Base-by-base conservation (phyloP, 2,888 invertebrate species). In the Clunio marinus region DNA sequence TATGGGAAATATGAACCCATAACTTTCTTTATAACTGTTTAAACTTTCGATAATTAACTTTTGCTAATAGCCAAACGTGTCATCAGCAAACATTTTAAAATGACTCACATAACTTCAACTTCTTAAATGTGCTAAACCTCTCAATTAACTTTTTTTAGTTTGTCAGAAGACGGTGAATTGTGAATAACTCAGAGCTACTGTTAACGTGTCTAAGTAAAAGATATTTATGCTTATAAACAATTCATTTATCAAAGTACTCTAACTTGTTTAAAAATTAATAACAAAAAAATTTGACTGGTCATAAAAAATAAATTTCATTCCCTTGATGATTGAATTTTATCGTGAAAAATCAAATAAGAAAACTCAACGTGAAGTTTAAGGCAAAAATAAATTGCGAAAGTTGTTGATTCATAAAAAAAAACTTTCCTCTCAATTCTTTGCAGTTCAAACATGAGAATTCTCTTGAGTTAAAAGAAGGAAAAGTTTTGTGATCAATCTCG, bases 201-300 rank as follows among this genome's bases (percentile, higher is more conserved):
- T n/a, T n/a, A n/a, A n/a, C n/a, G n/a, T n/a, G n/a, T n/a, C n/a
- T n/a, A n/a, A n/a, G n/a, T n/a, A n/a, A n/a, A n/a, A 41, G 2
- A 41, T 15, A 41, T 15, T 41, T 41, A 41, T 10, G 15, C 41
- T 41, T 41, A 62, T 62, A 62, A 62, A 62, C 62, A 62, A 41
- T 41, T 32, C 28, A 41, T 62, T 41, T 37, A 62, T 62, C 62
- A 41, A 37, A 62, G 35, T 22, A 22, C 41, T 62, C 41, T 62
- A 35, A 62, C 24, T 62, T 41, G n/a, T 35, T 62, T 59, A 17
- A 15, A 59, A 59, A 59, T 59, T 28, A 59, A 59, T 59, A 17
- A 59, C 27, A 15, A 32, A 10, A 41, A 15, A 10, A n/a, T 41
- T 41, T 15, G 41, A 41, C 15, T 41, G 10, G 41, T 15, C n/a